A percentile compares a stretch with the other conserved stretches of the same genome.
Conservation (phyloP, 2,888 invertebrate genomes). For the Oxyteleia sp. region DNA sequence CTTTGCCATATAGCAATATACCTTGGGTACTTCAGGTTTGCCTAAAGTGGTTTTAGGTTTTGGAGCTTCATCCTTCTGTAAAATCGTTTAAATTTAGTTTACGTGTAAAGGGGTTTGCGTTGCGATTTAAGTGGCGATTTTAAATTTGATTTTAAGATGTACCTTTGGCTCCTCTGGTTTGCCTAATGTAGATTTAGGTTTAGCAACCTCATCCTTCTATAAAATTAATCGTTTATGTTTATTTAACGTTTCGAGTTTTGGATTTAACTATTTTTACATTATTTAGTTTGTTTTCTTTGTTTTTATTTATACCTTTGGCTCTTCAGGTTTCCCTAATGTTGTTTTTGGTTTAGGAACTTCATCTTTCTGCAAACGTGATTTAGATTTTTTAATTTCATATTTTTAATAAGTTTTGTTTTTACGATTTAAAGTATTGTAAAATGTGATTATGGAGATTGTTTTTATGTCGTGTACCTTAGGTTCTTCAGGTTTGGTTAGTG, state of each 20-base stretch:
- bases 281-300: no score
- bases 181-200: slow-evolving; percentile 3
- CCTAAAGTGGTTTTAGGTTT: slow-evolving; percentile 1
- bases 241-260: neutral
- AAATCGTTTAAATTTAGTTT: slow-evolving; percentile 1
- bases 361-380: neutral
- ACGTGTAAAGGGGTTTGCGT: no score
- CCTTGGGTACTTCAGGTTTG: neutral
- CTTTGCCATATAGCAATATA: neutral
- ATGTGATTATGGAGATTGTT: neutral
- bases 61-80: neutral
- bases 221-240: neutral
- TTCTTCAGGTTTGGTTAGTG: neutral
- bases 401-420: neutral
- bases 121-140: neutral
- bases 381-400: no score
- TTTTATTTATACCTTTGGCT: no score
- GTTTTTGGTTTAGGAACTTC: neutral
- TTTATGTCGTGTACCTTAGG: neutral
- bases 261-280: no score
- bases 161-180: neutral
- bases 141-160: neutral
- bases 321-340: neutral
- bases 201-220: slow-evolving; percentile 30
- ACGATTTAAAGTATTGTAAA: neutral